Evolutionary conservation across 2,797 vertebrate genomes (phyloP).

Genomic region (Premnoplex brunnescens): DNA sequence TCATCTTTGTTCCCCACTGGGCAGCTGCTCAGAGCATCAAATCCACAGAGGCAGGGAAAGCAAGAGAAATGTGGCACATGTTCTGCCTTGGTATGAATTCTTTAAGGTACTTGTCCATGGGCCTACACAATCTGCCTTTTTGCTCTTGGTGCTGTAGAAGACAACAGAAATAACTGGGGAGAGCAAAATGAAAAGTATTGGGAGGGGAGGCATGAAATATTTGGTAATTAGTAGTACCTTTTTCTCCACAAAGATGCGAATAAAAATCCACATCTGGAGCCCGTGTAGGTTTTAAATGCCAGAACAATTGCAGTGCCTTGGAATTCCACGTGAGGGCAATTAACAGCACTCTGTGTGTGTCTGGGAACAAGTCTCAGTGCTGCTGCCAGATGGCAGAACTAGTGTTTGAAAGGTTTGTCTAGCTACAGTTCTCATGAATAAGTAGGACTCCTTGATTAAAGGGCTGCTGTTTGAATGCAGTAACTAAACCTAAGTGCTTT

Average conservation of each 20-base stretch:
- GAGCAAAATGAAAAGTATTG: background rate
- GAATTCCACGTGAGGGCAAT: constrained; percentile 65
- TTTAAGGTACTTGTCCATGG: background rate
- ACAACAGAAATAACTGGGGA: background rate
- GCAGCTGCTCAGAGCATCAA: background rate
- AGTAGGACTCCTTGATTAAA: constrained; percentile 63
- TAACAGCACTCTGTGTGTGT: background rate
- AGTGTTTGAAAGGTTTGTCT: constrained; percentile 50
- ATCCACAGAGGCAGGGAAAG: background rate
- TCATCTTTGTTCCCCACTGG: background rate
- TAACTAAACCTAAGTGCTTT: constrained; percentile 18
- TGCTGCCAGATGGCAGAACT: constrained; percentile 58
- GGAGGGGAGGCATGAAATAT: fast-evolving
- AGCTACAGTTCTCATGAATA: constrained; percentile 44
- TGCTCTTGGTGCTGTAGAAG: background rate
- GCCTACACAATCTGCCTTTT: background rate
- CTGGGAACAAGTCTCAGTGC: constrained; percentile 35
- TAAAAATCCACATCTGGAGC: constrained; percentile 28
- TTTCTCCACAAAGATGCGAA: background rate
- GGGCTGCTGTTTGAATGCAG: constrained; percentile 34
- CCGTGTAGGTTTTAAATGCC: constrained; percentile 13
- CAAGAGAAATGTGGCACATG: background rate
- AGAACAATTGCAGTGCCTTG: constrained; percentile 55
- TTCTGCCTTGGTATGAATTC: background rate
- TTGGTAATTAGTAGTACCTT: background rate